A percentile compares a stretch with the other conserved stretches of the same genome.
Evolutionary conservation across 2,113 vertebrate genomes (phyloP).

Genomic region (Semnopithecus entellus): DNA sequence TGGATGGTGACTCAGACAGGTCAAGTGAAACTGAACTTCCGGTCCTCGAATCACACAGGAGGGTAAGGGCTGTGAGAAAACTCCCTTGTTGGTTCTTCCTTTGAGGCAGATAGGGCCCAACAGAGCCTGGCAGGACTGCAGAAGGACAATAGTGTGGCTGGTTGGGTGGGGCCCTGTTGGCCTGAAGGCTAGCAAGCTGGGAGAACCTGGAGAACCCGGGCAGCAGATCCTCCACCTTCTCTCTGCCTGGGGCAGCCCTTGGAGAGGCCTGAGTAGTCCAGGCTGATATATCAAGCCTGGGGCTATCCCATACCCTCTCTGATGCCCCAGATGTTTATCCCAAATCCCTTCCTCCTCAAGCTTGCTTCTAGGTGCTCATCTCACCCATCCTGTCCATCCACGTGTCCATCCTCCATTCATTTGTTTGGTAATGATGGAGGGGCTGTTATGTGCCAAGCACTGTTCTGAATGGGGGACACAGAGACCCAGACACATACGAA

Average conservation of each 20-base stretch:
- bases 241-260: neutral
- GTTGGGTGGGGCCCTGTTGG: neutral
- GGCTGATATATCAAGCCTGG: neutral
- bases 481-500: neutral
- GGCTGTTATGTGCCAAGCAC: neutral
- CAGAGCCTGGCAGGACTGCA: neutral
- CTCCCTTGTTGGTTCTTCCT: neutral
- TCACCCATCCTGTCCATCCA: neutral
- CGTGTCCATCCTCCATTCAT: neutral
- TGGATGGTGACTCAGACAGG: neutral
- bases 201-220: slow-evolving; percentile 6
- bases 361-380: neutral
- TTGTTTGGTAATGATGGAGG: neutral
- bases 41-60: neutral
- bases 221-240: neutral
- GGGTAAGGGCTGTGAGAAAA: neutral
- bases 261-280: neutral
- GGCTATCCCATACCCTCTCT: neutral
- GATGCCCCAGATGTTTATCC: neutral
- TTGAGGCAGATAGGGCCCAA: neutral
- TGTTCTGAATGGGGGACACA: neutral
- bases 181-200: neutral
- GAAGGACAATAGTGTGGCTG: neutral
- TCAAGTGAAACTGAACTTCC: neutral
- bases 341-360: neutral